phyloP scores from a whole-genome alignment of 2,113 vertebrate genomes.

The Pseudopodoces humilis region DNA sequence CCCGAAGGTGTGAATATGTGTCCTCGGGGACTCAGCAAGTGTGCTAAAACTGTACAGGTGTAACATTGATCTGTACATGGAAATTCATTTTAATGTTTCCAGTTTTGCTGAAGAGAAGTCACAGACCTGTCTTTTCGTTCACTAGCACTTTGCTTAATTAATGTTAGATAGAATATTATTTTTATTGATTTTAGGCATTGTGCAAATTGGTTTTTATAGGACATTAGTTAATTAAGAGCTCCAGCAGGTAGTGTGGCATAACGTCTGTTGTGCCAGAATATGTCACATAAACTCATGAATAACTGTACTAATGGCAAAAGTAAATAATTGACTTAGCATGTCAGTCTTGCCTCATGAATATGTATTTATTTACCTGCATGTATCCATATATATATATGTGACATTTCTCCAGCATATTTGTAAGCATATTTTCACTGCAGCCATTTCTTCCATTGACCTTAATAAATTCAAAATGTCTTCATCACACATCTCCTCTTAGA shows the following conservation, averaged over 20 bases:
- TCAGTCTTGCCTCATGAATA: neutral
- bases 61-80: fast-evolving
- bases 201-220: neutral
- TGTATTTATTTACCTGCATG: neutral
- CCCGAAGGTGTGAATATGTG: fast-evolving
- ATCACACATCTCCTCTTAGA: neutral
- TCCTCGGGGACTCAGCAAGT: neutral
- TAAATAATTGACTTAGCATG: neutral
- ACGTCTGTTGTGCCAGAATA: neutral
- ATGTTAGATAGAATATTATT: neutral
- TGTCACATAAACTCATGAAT: neutral
- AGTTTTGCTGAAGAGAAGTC: neutral
- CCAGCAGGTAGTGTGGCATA: neutral
- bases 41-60: neutral
- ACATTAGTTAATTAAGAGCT: neutral
- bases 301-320: neutral
- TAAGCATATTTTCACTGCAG: neutral
- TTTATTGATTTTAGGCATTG: neutral
- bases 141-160: neutral
- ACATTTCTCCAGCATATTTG: neutral
- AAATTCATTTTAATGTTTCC: neutral
- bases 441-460: neutral
- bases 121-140: neutral
- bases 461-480: neutral
- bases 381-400: too few relatives aligned